Base-by-base conservation (phyloP, 2,888 invertebrate species). In the Amiota minor region DNA sequence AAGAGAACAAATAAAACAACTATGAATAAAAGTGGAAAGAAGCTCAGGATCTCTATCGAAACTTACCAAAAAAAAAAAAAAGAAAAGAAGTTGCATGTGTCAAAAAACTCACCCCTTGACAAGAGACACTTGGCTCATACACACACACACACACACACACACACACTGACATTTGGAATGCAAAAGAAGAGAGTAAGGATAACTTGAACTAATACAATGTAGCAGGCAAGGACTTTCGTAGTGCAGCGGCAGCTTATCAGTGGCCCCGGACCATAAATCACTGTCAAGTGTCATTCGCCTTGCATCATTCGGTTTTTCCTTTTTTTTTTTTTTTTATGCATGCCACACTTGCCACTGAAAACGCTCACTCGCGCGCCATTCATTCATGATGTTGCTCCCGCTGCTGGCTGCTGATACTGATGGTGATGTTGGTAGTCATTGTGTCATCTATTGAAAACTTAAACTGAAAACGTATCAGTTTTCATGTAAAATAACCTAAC, bases 231-330 rank as follows among this genome's bases (percentile, higher is more conserved):
- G 79, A 75, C 81, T 78, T 78, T 82, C 75, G 79, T 74, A 74
- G 77, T 18, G 23, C 50, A 35, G 35, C 35, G 35, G 61, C 56
- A 56, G 80, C 86, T 86, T 87, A 86, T 88, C 87, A 88, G 86
- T 85, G 81, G 82, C 81, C 81, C 79, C 82, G 82, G 79, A 78
- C 82, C 82, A 89, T 89, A 89, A 89, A 89, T 89, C 89, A 89
- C 89, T 89, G 89, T 89, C 89, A 88, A 88, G 86, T 87, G 88
- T 87, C 89, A 89, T 88, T 89, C 87, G 87, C 87, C 87, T 61
- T 35, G 61, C 61, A 61, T 49, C 67, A 67, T 62, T 62, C 62
- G 62, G 35, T 62, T 18, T 45, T 11, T 62, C 20, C 18, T 12
- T 50, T 67, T 11, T 62, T 49, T 20, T 12, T 50, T 67, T 67